Percentiles rank a stretch among this genome's conserved stretches.
phyloP scores from a whole-genome alignment of 2,888 invertebrate species.

The Ophion slaviceki region DNA sequence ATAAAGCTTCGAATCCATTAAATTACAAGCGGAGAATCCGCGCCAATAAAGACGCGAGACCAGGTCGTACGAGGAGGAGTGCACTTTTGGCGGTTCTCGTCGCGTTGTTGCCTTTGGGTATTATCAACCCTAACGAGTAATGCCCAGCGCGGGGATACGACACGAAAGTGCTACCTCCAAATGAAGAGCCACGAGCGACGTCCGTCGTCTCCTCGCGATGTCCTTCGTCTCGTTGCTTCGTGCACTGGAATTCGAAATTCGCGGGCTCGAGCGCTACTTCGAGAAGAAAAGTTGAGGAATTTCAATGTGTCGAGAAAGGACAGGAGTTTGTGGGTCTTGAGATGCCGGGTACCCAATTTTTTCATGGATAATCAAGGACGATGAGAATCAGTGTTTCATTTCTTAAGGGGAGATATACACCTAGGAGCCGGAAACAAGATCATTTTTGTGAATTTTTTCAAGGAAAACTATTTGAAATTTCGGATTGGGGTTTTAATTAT shows the following conservation, averaged over 20 bases:
- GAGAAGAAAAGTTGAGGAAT: slow-evolving; percentile 30
- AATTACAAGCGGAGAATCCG: slow-evolving; percentile 43
- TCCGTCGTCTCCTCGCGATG: neutral
- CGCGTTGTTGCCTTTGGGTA: neutral
- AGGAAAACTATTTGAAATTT: too few relatives aligned
- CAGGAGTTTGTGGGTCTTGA: too few relatives aligned
- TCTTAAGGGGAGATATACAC: too few relatives aligned
- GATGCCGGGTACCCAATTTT: too few relatives aligned
- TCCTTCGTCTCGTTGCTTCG: neutral
- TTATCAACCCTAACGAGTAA: slow-evolving; percentile 5
- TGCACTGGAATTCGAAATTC: slow-evolving; percentile 35
- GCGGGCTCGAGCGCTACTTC: slow-evolving; percentile 1
- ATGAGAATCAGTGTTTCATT: too few relatives aligned
- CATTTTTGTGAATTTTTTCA: too few relatives aligned
- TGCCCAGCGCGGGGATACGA: neutral
- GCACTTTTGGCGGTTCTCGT: slow-evolving; percentile 13
- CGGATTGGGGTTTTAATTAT: too few relatives aligned
- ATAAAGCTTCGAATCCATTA: slow-evolving; percentile 43
- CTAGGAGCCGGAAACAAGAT: too few relatives aligned
- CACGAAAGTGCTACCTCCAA: slow-evolving; percentile 2
- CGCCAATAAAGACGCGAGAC: slow-evolving; percentile 28
- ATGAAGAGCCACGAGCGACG: neutral
- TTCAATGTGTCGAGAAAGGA: neutral
- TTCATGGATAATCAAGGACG: too few relatives aligned
- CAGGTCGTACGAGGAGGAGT: neutral